Evolutionary conservation across 2,888 invertebrate species (phyloP), one percentile per base, ranked within the genome.

Genomic region (Synanthedon myopaeformis): DNA sequence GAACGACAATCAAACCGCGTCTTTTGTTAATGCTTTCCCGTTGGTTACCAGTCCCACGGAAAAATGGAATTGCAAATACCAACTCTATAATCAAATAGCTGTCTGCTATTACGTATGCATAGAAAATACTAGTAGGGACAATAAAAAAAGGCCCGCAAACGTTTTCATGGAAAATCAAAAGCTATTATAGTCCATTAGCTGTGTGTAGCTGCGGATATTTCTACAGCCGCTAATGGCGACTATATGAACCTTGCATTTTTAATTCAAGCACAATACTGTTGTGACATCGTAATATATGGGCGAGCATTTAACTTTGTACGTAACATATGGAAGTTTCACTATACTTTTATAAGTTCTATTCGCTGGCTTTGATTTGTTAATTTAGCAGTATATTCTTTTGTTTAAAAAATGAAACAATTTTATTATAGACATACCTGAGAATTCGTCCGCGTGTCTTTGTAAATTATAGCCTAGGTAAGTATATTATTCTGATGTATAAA

Each of bases 1-100:
- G 58, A 57, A 56, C 59, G 60, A 59, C 65, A 73, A 76, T 77
- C 65, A 66, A 70, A 68, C 57, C 56, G 54, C 62, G 63, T 63
- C 79, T 78, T 81, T 81, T 83, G 81, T 82, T 73, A 76, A 72
- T 69, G 59, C 59, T 59, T 75, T 72, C 71, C 80, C 74, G 77
- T 78, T 35, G 35, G 35, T 35, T 76, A 70, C 64, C 58, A 66
- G 69, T 78, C 76, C 74, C 74, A 79, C 74, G 74, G 73, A 77
- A 78, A 75, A 59, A 72, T 76, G 79, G 79, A 74, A 77, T 67
- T 65, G 67, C 67, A 65, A 69, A 66, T 69, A 65, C 61, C 64
- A 55, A 61, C 70, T 70, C 81, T 82, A 71, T 83, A 84, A 84
- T 83, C 79, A 82, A 65, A 56, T 53, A 59, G 60, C 56, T 66